These are phyloP conservation scores for Lepidocolaptes lacrymiger DNA, from an alignment of 2,797 vertebrate species.

Conservation along the genomic window DNA sequence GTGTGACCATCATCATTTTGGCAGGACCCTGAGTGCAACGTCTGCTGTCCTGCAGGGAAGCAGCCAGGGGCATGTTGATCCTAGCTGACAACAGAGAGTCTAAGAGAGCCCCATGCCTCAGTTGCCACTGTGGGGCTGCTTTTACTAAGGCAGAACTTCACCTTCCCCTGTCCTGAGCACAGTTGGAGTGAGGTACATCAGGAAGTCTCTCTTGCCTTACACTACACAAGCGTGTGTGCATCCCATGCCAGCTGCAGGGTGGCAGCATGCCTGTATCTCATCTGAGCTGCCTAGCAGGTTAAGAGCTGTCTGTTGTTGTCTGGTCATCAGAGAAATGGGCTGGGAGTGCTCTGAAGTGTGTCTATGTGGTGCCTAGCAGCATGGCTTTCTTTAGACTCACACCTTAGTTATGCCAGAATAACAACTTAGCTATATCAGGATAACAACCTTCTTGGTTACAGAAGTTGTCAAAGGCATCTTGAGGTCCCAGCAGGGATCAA, in stretches of 20 bases:
- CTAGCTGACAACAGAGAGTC: not conserved
- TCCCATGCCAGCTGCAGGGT: rapidly evolving
- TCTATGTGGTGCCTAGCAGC: rapidly evolving
- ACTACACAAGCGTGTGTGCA: rapidly evolving
- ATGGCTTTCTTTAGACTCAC: not conserved
- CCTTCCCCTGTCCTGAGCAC: not conserved
- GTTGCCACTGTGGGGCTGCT: not conserved
- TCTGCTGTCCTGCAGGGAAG: not conserved
- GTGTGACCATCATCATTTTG: not conserved
- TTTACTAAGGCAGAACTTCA: not conserved
- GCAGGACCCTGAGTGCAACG: rapidly evolving
- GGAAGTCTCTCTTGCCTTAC: not conserved
- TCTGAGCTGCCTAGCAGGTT: rapidly evolving
- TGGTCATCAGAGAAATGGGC: rapidly evolving
- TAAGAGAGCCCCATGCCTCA: rapidly evolving
- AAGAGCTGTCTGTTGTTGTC: not conserved
- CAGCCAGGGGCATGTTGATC: rapidly evolving
- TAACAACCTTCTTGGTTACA: not conserved
- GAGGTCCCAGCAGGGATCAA: not conserved
- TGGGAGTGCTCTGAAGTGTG: rapidly evolving
- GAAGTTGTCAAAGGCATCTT: not conserved
- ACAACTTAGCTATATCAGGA: not conserved
- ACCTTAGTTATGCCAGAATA: not conserved
- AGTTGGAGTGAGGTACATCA: not conserved
- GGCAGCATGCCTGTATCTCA: not conserved